Conservation (phyloP, 2,113 vertebrate genomes). For the Lates calcarifer region DNA sequence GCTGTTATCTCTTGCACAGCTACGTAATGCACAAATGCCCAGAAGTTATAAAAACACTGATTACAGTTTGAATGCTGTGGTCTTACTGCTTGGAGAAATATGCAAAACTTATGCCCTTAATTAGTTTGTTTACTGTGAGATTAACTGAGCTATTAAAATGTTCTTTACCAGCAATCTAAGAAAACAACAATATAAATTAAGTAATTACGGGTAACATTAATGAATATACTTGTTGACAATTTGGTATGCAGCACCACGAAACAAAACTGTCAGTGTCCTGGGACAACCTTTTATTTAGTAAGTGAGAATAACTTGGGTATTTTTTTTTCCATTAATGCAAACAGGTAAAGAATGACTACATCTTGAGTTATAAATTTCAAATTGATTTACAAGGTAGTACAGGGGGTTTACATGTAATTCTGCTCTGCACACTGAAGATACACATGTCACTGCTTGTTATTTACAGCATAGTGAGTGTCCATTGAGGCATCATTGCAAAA, state of each 20-base stretch:
- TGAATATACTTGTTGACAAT: conserved; percentile 25
- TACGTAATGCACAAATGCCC: conserved; percentile 13
- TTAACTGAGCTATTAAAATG: conserved; percentile 19
- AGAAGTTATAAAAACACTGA: conserved; percentile 19
- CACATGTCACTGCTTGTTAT: conserved; percentile 17
- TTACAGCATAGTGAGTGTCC: conserved; percentile 41
- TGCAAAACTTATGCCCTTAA: conserved; percentile 19
- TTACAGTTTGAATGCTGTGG: conserved; percentile 31
- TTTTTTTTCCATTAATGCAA: neutral
- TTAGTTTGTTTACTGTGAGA: conserved; percentile 31
- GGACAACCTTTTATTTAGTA: neutral
- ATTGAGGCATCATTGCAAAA: conserved; percentile 40
- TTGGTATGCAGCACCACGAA: conserved; percentile 4
- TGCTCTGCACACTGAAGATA: neutral
- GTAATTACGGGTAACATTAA: conserved; percentile 29
- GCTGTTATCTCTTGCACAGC: conserved; percentile 10
- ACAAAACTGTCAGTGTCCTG: conserved; percentile 12
- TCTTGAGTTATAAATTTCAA: no score
- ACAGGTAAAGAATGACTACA: neutral
- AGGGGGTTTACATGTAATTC: neutral
- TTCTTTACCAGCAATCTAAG: conserved; percentile 1
- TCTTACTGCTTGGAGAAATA: conserved; percentile 11
- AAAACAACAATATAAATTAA: conserved; percentile 44
- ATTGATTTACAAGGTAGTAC: neutral
- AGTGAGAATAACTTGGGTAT: neutral